These are phyloP conservation scores for Parnassius orleans DNA, from an alignment of 2,888 invertebrate species.

Conservation along the genomic window DNA sequence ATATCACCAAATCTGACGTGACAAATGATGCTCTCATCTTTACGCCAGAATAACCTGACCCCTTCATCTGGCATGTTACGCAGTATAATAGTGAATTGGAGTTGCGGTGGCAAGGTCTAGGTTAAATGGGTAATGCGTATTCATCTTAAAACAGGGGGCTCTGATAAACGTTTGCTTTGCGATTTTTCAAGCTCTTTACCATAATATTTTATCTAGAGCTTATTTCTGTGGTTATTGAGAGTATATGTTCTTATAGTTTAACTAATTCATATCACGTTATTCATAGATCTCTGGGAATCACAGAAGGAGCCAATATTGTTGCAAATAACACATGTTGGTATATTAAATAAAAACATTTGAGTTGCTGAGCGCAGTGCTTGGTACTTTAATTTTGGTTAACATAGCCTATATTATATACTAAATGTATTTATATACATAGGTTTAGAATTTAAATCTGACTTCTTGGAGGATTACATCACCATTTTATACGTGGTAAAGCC, in stretches of 20 bases:
- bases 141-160: conserved; percentile 56
- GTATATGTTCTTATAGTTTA: neutral
- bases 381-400: too few relatives aligned
- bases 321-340: too few relatives aligned
- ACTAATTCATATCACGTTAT: too few relatives aligned
- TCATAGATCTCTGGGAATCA: too few relatives aligned
- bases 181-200: conserved; percentile 15
- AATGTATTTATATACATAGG: too few relatives aligned
- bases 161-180: conserved; percentile 48
- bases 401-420: too few relatives aligned
- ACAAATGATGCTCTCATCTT: conserved; percentile 62
- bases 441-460: too few relatives aligned
- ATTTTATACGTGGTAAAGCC: too few relatives aligned
- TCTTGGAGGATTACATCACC: too few relatives aligned
- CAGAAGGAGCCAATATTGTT: too few relatives aligned
- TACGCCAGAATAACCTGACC: conserved; percentile 45
- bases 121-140: conserved; percentile 44
- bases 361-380: too few relatives aligned
- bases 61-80: conserved; percentile 27
- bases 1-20: conserved; percentile 73
- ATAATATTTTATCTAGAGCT: conserved; percentile 17
- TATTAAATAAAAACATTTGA: too few relatives aligned
- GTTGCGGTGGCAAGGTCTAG: conserved; percentile 34
- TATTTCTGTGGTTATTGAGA: conserved; percentile 26
- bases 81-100: conserved; percentile 16